These are phyloP conservation scores for Chrysina gloriosa DNA, from an alignment of 2,888 invertebrate species.

Conservation along the genomic window DNA sequence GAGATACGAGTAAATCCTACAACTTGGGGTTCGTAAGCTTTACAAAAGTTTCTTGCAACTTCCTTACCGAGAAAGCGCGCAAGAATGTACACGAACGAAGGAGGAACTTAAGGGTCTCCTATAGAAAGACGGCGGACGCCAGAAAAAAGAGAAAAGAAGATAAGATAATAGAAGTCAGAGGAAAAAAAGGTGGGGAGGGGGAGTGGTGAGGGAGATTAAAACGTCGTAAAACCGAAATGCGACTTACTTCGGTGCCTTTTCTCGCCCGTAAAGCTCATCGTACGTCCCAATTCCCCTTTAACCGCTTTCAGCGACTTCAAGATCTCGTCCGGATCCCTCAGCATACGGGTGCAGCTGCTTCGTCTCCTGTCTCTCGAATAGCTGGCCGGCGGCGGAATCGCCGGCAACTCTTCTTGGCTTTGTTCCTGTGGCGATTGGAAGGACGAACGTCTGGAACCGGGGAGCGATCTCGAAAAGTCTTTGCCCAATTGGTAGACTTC, in stretches of 20 bases:
- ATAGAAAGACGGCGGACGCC: constrained; percentile 34
- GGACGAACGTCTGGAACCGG: constrained; percentile 86
- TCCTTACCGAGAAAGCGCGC: constrained; percentile 7
- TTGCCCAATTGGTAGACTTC: constrained; percentile 87
- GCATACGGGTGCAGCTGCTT: constrained; percentile 80
- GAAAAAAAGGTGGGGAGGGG: constrained; percentile 22
- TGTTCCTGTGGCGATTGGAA: constrained; percentile 78
- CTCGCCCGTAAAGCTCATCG: constrained; percentile 80
- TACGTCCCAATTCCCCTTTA: constrained; percentile 84
- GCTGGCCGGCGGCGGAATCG: constrained; percentile 66
- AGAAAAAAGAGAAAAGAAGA: constrained; percentile 24
- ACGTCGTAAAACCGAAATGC: no score
- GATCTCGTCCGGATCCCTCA: constrained; percentile 86
- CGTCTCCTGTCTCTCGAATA: constrained; percentile 79
- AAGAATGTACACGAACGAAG: background rate
- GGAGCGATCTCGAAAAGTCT: constrained; percentile 87
- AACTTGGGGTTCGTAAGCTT: background rate
- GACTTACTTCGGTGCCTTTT: constrained; percentile 71
- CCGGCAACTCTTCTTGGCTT: constrained; percentile 61
- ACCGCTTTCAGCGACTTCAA: constrained; percentile 83
- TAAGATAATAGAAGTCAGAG: constrained; percentile 28
- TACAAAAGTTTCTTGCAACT: constrained; percentile 13
- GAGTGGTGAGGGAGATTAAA: no score
- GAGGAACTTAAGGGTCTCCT: constrained; percentile 37
- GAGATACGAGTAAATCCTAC: constrained; percentile 13